These are phyloP conservation scores for Keiferia lycopersicella DNA, from an alignment of 2,888 invertebrate genomes.

Conservation along the genomic window DNA sequence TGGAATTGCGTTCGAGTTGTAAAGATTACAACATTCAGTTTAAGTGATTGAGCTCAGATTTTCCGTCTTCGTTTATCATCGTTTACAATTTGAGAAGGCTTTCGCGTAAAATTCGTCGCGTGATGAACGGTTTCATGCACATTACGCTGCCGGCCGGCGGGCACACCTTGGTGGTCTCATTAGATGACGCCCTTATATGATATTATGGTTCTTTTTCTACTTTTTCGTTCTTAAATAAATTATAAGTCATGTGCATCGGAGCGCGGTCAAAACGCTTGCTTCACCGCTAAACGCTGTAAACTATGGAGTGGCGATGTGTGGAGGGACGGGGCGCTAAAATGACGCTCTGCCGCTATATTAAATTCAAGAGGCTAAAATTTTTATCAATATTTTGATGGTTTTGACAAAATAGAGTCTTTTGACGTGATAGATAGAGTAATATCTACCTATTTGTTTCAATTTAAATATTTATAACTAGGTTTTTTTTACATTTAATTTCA, in stretches of 20 bases:
- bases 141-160: conserved; percentile 45
- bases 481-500: no score
- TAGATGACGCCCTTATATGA: conserved; percentile 57
- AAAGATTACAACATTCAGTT: conserved; percentile 15
- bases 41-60: conserved; percentile 1
- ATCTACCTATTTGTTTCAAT: no score
- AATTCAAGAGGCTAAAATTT: no score
- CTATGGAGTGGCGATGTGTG: conserved; percentile 38
- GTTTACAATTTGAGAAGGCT: not conserved
- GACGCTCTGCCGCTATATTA: conserved; percentile 30
- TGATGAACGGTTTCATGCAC: conserved; percentile 64
- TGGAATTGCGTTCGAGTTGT: conserved; percentile 42
- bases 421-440: no score
- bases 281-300: conserved; percentile 53
- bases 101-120: conserved; percentile 34
- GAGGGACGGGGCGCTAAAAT: conserved; percentile 39
- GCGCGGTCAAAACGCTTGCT: conserved; percentile 42
- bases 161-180: conserved; percentile 66
- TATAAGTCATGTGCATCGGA: conserved; percentile 50
- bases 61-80: not conserved
- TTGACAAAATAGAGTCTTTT: no score
- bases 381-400: no score
- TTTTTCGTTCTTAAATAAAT: conserved; percentile 54
- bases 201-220: conserved; percentile 36
- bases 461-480: no score